Percentiles rank a stretch among this genome's conserved stretches.
These are phyloP conservation scores for Danio tinwini DNA, from an alignment of 2,797 vertebrate genomes.

Conservation along the genomic window DNA sequence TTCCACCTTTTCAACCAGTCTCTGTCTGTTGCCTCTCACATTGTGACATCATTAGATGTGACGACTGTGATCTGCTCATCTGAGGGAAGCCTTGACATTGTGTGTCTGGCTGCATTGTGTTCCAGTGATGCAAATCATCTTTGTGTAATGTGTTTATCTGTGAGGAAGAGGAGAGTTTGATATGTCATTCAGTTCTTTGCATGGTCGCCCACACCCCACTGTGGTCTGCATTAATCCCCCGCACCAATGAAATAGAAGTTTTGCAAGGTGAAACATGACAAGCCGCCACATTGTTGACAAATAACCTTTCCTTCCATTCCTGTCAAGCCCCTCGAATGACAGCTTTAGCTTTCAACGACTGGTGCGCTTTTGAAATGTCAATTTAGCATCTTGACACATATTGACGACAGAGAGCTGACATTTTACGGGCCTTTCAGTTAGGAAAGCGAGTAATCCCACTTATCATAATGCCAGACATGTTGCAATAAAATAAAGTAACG, in stretches of 20 bases:
- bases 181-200: conserved; percentile 31
- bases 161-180: conserved; percentile 28
- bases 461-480: conserved; percentile 43
- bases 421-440: conserved; percentile 45
- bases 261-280: conserved; percentile 57
- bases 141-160: conserved; percentile 39
- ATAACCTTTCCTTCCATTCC: conserved; percentile 53
- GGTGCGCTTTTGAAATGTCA: conserved; percentile 60
- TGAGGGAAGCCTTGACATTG: conserved; percentile 14
- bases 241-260: conserved; percentile 32
- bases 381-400: conserved; percentile 59
- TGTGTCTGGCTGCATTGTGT: conserved; percentile 32
- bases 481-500: conserved; percentile 30
- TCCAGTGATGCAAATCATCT: conserved; percentile 17
- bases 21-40: not conserved
- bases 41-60: conserved; percentile 36
- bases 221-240: conserved; percentile 34
- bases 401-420: conserved; percentile 53
- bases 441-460: conserved; percentile 40
- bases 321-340: conserved; percentile 50
- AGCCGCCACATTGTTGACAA: conserved; percentile 53
- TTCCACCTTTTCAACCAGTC: conserved; percentile 7
- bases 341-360: conserved; percentile 43
- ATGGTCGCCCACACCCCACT: conserved; percentile 19
- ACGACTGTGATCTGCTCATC: conserved; percentile 2